Percentiles rank a stretch among this genome's conserved stretches.
phyloP scores from a whole-genome alignment of 2,113 vertebrate genomes.

The Salvator merianae region DNA sequence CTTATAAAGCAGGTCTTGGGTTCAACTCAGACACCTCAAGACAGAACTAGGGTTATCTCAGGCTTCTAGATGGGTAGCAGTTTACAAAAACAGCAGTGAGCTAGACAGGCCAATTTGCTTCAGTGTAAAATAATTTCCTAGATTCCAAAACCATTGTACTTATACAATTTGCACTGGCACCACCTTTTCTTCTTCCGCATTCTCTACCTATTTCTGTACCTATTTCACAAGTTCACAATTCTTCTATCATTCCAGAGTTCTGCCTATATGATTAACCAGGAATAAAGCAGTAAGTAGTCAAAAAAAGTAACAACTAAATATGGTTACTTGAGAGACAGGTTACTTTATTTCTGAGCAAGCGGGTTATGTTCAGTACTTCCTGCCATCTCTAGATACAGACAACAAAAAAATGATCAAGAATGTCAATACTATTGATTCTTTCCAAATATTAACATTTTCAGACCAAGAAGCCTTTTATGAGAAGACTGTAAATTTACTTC shows the following conservation, averaged over 20 bases:
- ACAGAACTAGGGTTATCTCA: no score
- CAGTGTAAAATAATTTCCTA: no score
- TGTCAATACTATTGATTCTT: not conserved
- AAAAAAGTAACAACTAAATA: not conserved
- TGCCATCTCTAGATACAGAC: not conserved
- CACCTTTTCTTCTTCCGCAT: not conserved
- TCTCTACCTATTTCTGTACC: not conserved
- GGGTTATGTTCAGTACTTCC: not conserved
- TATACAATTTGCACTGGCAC: not conserved
- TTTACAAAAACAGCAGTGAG: no score
- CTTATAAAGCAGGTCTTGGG: no score
- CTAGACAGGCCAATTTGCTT: no score
- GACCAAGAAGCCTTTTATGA: not conserved
- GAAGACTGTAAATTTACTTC: not conserved
- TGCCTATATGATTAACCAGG: not conserved
- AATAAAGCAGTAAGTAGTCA: not conserved
- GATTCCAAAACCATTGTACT: no score
- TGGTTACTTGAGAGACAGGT: not conserved
- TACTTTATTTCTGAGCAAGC: not conserved
- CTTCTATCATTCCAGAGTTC: not conserved
- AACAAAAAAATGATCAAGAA: conserved; percentile 1
- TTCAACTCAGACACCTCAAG: no score
- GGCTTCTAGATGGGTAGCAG: no score
- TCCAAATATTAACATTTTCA: not conserved
- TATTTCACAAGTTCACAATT: no score